phyloP scores from a whole-genome alignment of 2,113 vertebrate genomes.

The Salvelinus fontinalis region DNA sequence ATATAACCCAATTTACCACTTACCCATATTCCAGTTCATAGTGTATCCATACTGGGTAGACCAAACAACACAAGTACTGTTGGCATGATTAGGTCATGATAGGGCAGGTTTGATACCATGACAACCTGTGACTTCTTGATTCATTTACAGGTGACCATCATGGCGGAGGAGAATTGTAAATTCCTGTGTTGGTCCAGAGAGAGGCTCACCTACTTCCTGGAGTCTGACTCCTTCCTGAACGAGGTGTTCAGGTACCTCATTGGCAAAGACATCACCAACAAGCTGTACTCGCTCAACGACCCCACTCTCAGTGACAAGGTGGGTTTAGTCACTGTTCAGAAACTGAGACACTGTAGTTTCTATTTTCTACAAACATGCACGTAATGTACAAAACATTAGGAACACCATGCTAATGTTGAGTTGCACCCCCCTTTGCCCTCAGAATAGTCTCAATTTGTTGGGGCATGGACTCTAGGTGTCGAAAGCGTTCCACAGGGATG shows the following conservation, averaged over 20 bases:
- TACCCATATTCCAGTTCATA: no score
- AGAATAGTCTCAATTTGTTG: no score
- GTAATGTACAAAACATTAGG: no score
- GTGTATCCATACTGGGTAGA: no score
- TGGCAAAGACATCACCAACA: constrained; percentile 98
- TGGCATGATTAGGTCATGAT: not conserved
- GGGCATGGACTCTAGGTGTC: no score
- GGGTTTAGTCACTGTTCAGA: constrained; percentile 28
- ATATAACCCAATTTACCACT: not conserved
- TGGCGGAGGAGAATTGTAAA: constrained; percentile 93
- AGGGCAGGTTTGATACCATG: not conserved
- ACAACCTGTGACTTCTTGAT: not conserved
- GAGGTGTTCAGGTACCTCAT: constrained; percentile 97
- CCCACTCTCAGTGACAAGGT: constrained; percentile 97
- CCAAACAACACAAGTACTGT: no score
- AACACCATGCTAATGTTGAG: no score
- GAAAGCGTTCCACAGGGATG: no score
- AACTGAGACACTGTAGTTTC: no score
- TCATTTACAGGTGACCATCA: constrained; percentile 86
- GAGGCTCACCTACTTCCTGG: constrained; percentile 93
- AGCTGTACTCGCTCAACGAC: constrained; percentile 96
- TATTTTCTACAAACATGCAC: no score
- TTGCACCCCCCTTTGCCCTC: no score
- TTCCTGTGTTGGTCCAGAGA: constrained; percentile 96
- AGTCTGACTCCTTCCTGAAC: constrained; percentile 91